Conservation (phyloP, 2,888 invertebrate species). For the Papilio elwesi region DNA sequence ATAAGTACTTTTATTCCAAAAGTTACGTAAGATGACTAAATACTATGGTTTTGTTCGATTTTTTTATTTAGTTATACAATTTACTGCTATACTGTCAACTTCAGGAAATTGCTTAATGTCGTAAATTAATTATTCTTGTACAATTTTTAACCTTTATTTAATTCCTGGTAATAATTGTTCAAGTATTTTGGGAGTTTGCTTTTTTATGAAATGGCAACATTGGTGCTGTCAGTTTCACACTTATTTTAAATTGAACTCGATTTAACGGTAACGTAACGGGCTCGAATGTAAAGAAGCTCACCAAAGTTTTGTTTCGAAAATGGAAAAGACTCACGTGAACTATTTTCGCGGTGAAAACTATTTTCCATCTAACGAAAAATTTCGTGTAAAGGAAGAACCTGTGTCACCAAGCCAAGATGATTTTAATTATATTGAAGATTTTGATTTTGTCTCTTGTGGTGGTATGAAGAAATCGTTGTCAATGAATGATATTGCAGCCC, state of each 20-base stretch:
- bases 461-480: conserved; percentile 73
- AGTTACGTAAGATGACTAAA: too few relatives aligned
- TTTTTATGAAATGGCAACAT: conserved; percentile 3
- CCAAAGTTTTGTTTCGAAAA: conserved; percentile 48
- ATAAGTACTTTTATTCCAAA: too few relatives aligned
- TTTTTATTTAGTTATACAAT: too few relatives aligned
- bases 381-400: conserved; percentile 70
- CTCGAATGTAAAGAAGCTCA: conserved; percentile 14
- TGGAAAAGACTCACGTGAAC: conserved; percentile 69
- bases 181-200: not conserved
- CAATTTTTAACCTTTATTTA: too few relatives aligned
- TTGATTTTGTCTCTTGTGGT: conserved; percentile 59
- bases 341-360: conserved; percentile 70
- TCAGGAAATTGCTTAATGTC: not conserved
- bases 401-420: conserved; percentile 64
- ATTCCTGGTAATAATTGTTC: not conserved
- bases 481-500: conserved; percentile 67
- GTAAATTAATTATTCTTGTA: too few relatives aligned
- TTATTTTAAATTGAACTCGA: conserved; percentile 28
- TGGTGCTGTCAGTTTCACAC: conserved; percentile 24
- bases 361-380: conserved; percentile 61
- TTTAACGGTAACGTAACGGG: conserved; percentile 26
- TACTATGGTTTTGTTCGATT: too few relatives aligned
- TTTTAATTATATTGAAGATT: conserved; percentile 49
- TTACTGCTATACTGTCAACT: not conserved